These are phyloP conservation scores for Drosophila mojavensis DNA, from an alignment of 1,140 invertebrate genomes.

Conservation along the genomic window DNA sequence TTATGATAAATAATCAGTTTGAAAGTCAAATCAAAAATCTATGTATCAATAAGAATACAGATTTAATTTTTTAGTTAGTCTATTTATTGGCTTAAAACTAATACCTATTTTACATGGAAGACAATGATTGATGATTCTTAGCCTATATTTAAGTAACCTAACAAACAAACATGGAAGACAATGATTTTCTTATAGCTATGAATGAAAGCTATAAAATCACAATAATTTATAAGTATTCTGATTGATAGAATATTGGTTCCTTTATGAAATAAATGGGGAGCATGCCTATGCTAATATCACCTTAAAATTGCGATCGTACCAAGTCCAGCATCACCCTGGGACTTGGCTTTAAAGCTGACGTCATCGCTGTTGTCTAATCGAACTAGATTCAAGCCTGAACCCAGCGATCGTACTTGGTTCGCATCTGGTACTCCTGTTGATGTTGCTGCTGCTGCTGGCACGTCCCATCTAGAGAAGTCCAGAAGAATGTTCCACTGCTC, in stretches of 20 bases:
- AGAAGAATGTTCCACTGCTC: slow-evolving; percentile 89
- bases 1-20: too few species aligned
- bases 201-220: slow-evolving; percentile 53
- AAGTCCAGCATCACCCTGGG: slow-evolving; percentile 45
- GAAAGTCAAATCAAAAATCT: too few species aligned
- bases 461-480: slow-evolving; percentile 85
- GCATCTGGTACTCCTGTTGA: slow-evolving; percentile 85
- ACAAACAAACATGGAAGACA: slow-evolving; percentile 83
- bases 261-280: slow-evolving; percentile 29
- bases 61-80: slow-evolving; percentile 8
- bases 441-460: slow-evolving; percentile 57
- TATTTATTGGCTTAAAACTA: slow-evolving; percentile 44
- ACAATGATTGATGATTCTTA: slow-evolving; percentile 76
- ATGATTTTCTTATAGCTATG: slow-evolving; percentile 65
- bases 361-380: slow-evolving; percentile 57
- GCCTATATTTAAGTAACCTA: slow-evolving; percentile 53
- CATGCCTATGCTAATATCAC: slow-evolving; percentile 80
- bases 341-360: slow-evolving; percentile 86
- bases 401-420: slow-evolving; percentile 86
- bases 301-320: slow-evolving; percentile 81
- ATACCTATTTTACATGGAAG: slow-evolving; percentile 75
- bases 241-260: slow-evolving; percentile 54
- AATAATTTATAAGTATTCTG: slow-evolving; percentile 57
- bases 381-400: slow-evolving; percentile 86
- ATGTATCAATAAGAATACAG: too few species aligned